phyloP scores from a whole-genome alignment of 2,888 invertebrate genomes.

The Eucriotettix oculatus region DNA sequence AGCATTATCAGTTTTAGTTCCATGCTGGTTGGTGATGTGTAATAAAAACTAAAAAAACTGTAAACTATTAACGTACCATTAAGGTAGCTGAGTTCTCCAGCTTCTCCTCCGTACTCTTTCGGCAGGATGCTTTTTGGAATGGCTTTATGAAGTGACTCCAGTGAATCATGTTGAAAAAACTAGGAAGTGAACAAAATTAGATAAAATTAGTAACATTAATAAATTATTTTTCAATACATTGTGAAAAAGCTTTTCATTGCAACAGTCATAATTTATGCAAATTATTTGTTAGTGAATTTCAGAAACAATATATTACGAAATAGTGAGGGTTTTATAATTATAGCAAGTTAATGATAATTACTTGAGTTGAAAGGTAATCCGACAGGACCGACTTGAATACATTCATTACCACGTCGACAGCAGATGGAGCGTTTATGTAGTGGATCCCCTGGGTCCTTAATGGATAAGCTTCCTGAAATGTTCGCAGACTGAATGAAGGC shows the following conservation, averaged over 20 bases:
- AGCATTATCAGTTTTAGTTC: too few species aligned
- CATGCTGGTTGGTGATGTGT: too few species aligned
- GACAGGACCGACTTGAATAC: not conserved
- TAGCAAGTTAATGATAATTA: too few species aligned
- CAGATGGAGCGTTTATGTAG: not conserved
- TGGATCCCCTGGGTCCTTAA: not conserved
- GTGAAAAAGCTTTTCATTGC: too few species aligned
- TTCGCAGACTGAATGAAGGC: not conserved
- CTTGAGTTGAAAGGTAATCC: not conserved
- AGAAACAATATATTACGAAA: too few species aligned
- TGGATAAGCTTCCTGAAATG: not conserved
- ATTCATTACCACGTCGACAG: not conserved
- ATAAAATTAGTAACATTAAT: too few species aligned
- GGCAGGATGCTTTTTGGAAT: not conserved
- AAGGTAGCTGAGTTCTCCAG: not conserved
- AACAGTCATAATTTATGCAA: too few species aligned
- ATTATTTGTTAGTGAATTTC: too few species aligned
- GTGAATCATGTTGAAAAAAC: not conserved
- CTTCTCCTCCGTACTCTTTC: not conserved
- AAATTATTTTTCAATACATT: too few species aligned
- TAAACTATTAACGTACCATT: too few species aligned
- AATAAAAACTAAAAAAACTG: too few species aligned
- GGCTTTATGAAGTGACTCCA: not conserved
- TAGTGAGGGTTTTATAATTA: too few species aligned
- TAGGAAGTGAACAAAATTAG: not conserved